These are phyloP conservation scores for Calliphora vomitoria DNA, from an alignment of 2,888 invertebrate genomes.

Conservation along the genomic window DNA sequence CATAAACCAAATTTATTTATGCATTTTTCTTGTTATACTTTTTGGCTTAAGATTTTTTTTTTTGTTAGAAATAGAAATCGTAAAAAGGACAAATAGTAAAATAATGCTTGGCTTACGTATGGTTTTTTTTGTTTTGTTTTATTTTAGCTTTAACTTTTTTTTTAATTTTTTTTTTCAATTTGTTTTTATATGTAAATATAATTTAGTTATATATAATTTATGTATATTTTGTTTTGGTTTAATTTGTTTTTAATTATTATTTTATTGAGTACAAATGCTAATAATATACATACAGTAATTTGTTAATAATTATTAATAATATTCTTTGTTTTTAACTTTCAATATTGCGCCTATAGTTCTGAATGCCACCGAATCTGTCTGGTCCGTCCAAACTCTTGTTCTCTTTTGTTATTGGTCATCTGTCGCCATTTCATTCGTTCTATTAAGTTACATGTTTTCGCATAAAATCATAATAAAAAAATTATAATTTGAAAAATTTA, in stretches of 20 bases:
- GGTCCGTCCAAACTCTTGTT: not conserved
- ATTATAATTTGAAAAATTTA: too few relatives aligned
- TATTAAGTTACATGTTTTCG: not conserved
- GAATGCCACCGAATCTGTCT: constrained; percentile 11
- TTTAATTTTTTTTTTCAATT: constrained; percentile 44
- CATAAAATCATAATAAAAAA: too few relatives aligned
- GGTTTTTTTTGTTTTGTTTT: constrained; percentile 21
- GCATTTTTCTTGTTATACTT: constrained; percentile 9
- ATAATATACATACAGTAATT: constrained; percentile 63
- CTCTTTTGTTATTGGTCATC: constrained; percentile 22
- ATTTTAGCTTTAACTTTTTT: constrained; percentile 51
- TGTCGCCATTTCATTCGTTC: not conserved
- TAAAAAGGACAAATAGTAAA: constrained; percentile 58
- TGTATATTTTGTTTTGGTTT: constrained; percentile 72
- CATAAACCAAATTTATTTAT: constrained; percentile 32
- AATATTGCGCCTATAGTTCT: constrained; percentile 75
- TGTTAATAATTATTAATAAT: constrained; percentile 48
- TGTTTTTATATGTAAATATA: constrained; percentile 65
- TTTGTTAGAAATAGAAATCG: constrained; percentile 55
- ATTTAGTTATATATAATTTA: constrained; percentile 73
- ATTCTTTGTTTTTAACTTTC: constrained; percentile 70
- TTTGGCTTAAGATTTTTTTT: constrained; percentile 13
- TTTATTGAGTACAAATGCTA: constrained; percentile 69
- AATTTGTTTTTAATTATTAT: constrained; percentile 71
- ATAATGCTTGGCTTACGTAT: constrained; percentile 67